A percentile compares a stretch with the other conserved stretches of the same genome.
Conservation (phyloP, 2,888 invertebrate species). For the Clistopyga incitator region DNA sequence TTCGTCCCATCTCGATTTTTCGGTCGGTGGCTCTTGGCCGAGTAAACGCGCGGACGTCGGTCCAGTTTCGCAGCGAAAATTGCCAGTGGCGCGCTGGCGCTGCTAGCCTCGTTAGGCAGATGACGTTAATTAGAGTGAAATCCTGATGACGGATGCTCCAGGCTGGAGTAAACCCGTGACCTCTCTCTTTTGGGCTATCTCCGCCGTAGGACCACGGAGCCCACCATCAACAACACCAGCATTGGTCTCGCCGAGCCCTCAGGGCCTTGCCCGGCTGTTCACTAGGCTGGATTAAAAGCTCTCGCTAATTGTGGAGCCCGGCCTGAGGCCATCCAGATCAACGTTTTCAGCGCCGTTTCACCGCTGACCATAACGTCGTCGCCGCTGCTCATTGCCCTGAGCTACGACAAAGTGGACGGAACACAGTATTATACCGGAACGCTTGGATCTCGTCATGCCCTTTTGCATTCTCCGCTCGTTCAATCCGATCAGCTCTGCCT, state of each 20-base stretch:
- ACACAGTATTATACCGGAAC: constrained; percentile 26
- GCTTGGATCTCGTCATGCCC: constrained; percentile 60
- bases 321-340: constrained; percentile 44
- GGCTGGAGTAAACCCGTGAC: constrained; percentile 55
- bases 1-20: constrained; percentile 48
- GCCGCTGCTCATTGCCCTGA: constrained; percentile 19
- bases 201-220: constrained; percentile 36
- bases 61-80: constrained; percentile 11
- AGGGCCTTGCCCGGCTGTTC: constrained; percentile 38
- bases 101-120: constrained; percentile 63
- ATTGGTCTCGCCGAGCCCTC: background rate
- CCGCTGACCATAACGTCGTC: constrained; percentile 49
- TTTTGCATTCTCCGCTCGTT: constrained; percentile 52
- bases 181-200: constrained; percentile 64
- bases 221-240: background rate
- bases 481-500: background rate
- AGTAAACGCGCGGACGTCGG: constrained; percentile 18
- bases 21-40: constrained; percentile 24
- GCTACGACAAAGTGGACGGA: constrained; percentile 46
- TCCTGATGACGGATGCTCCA: constrained; percentile 65
- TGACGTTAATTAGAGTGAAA: constrained; percentile 68
- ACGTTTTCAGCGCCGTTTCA: constrained; percentile 45
- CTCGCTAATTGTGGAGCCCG: constrained; percentile 62
- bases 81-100: constrained; percentile 6
- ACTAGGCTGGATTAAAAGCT: constrained; percentile 65